phyloP scores from a whole-genome alignment of 2,113 vertebrate genomes.

The Dryoscopus gambensis region DNA sequence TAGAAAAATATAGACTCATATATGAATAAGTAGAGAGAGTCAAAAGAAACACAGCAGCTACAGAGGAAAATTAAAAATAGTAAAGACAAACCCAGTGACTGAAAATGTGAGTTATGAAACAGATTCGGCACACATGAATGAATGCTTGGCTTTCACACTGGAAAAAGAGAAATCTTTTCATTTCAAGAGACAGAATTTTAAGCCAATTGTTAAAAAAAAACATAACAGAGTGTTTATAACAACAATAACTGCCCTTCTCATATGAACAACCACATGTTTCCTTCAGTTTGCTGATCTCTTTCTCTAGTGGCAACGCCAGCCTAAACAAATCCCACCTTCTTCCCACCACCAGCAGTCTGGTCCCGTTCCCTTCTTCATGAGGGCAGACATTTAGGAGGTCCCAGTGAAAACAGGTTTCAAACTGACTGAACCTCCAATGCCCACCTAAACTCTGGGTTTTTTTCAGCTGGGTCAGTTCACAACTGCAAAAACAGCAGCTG shows the following conservation, averaged over 20 bases:
- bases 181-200: neutral
- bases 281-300: neutral
- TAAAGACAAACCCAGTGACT: neutral
- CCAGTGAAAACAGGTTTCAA: neutral
- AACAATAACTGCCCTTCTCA: neutral
- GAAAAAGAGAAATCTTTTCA: neutral
- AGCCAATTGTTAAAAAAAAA: neutral
- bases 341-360: neutral
- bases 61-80: slow-evolving; percentile 7
- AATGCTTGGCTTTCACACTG: neutral
- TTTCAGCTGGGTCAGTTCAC: neutral
- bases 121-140: neutral
- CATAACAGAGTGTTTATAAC: neutral
- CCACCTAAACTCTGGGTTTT: neutral
- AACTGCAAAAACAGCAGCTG: neutral
- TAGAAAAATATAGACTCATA: neutral
- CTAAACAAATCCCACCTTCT: neutral
- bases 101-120: slow-evolving; percentile 22
- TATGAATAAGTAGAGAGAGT: neutral
- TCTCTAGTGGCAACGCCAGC: neutral
- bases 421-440: neutral
- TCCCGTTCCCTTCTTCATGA: neutral
- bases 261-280: neutral
- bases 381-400: neutral
- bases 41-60: neutral